These are phyloP conservation scores for Ophioninae sp. DNA, from an alignment of 2,888 invertebrate genomes.

Conservation along the genomic window DNA sequence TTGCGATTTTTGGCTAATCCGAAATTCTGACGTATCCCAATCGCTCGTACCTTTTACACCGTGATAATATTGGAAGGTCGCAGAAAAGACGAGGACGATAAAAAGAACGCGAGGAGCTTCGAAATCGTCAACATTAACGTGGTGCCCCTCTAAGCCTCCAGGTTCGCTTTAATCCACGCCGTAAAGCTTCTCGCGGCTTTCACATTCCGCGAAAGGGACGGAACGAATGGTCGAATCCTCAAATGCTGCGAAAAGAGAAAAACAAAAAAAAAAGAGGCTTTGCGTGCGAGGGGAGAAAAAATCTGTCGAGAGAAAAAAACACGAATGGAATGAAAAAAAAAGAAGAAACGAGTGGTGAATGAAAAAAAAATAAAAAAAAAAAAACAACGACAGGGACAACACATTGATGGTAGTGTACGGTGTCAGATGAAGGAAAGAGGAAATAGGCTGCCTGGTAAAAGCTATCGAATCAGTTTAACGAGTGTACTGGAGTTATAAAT, in stretches of 20 bases:
- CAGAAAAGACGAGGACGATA: slow-evolving; percentile 34
- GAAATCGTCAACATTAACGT: slow-evolving; percentile 54
- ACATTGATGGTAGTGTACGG: slow-evolving; percentile 47
- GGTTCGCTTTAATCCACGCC: slow-evolving; percentile 54
- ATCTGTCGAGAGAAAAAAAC: slow-evolving; percentile 71
- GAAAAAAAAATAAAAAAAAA: slow-evolving; percentile 51
- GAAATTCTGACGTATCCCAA: slow-evolving; percentile 13
- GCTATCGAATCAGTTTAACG: slow-evolving; percentile 80
- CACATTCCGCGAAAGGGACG: slow-evolving; percentile 49
- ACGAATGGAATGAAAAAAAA: slow-evolving; percentile 64
- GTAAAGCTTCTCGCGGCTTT: slow-evolving; percentile 57
- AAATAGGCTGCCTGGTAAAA: slow-evolving; percentile 75
- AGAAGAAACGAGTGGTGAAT: slow-evolving; percentile 51
- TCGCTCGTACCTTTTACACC: slow-evolving; percentile 1
- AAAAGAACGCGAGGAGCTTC: slow-evolving; percentile 28
- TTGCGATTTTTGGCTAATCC: background rate
- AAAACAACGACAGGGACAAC: slow-evolving; percentile 7
- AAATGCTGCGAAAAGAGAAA: slow-evolving; percentile 38
- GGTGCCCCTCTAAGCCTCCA: slow-evolving; percentile 48
- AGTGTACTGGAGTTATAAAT: slow-evolving; percentile 77
- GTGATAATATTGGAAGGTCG: slow-evolving; percentile 38
- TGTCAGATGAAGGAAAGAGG: slow-evolving; percentile 63
- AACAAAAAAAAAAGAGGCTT: background rate
- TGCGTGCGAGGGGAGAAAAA: slow-evolving; percentile 34
- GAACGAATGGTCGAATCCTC: slow-evolving; percentile 48